Conservation (phyloP, 2,113 vertebrate genomes). For the Excalfactoria chinensis region DNA sequence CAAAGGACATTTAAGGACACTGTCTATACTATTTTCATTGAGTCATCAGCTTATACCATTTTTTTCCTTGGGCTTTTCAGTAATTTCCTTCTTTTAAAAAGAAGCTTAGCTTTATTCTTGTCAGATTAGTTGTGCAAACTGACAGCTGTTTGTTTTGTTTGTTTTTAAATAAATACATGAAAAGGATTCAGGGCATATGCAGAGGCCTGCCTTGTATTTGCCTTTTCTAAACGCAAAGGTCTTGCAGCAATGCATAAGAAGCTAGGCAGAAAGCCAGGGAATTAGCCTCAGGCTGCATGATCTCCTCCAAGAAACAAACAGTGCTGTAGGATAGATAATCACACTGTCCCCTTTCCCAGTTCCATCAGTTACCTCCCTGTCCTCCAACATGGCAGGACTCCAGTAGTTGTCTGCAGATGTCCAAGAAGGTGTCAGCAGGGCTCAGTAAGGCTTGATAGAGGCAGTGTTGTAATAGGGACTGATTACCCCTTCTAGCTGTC, state of each 20-base stretch:
- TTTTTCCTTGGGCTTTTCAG: not conserved
- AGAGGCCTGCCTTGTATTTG: not conserved
- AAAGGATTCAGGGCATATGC: conserved; percentile 5
- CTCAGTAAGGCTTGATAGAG: conserved; percentile 40
- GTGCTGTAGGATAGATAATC: conserved; percentile 29
- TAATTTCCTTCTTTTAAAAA: not conserved
- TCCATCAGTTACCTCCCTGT: conserved; percentile 18
- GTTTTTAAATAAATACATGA: not conserved
- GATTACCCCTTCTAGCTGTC: not conserved
- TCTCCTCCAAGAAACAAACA: conserved; percentile 41
- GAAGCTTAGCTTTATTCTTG: conserved; percentile 5
- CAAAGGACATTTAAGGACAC: conserved; percentile 21
- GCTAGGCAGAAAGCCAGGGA: conserved; percentile 49
- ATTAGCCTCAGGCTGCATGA: conserved; percentile 29
- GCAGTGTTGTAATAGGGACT: conserved; percentile 12
- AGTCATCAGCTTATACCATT: not conserved
- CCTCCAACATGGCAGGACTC: conserved; percentile 38
- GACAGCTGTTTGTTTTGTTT: not conserved
- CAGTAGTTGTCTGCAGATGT: conserved; percentile 30
- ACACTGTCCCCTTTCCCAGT: not conserved
- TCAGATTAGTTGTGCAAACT: conserved; percentile 16
- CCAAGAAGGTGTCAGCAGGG: conserved; percentile 50
- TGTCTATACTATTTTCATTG: not conserved
- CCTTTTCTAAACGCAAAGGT: not conserved
- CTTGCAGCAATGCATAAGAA: not conserved